Base-by-base conservation (phyloP, 2,113 vertebrate species). In the Brachyhypopomus gauderio region DNA sequence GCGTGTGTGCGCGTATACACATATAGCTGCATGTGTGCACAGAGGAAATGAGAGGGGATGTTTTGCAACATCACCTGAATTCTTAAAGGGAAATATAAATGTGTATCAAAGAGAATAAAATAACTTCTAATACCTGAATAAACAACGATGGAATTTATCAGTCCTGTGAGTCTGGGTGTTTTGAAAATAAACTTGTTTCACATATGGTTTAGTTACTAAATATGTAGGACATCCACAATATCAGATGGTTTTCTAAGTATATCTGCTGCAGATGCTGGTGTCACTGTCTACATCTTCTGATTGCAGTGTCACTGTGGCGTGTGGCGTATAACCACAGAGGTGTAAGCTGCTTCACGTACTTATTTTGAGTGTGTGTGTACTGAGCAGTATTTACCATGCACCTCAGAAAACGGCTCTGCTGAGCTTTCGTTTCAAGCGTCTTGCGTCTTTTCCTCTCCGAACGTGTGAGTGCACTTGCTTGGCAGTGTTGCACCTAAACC, bases 361-460 rank as follows among this genome's bases (percentile, higher is more conserved):
- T 56, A 0, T 38, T 67, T 27, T 22, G 45, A 55, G 16, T 48
- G 14, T 63, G 20, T 71, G 56, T 30, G 48, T 56, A 5, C 45
- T 48, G 34, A 71, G 67, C 19, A 60, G 36, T 75, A 36, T 72
- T 60, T 75, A 67, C 56, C 34, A 45, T 45, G 16, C 11, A 11
- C 71, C 38, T 85, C 23, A 75, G 80, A 79, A 78, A 85, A 82
- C 41, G 75, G 27, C 30, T 60, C 56, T 64, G 64, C 58, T 59
- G 58, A 72, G 52, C 41, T 38, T 34, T 59, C 52, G 6, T 38
- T 16, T 78, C 34, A 38, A 20, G 16, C 22, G n/a, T 4, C 23
- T 2, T 48, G 45, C 5, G 19, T 74, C 45, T 71, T 60, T 16
- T 70, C 34, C 5, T 36, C 38, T 78, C 27, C 9, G 45, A 60